Percentiles rank a stretch among this genome's conserved stretches.
Evolutionary conservation across 2,888 invertebrate species (phyloP).

Genomic region (Drosophila buzzatii): DNA sequence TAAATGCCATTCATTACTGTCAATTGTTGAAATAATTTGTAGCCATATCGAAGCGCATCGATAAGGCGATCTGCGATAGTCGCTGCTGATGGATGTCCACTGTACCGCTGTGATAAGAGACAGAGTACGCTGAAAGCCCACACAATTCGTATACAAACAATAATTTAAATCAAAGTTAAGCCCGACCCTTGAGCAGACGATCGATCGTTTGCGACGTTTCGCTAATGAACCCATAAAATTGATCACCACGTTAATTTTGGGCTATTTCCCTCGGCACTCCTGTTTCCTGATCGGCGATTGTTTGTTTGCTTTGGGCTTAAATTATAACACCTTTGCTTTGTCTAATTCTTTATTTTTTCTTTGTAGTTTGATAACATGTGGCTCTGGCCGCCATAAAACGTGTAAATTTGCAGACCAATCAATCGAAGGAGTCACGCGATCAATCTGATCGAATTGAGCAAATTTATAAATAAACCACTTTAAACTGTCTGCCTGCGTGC

Average conservation of each 20-base stretch:
- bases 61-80: slow-evolving; percentile 51
- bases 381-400: slow-evolving; percentile 54
- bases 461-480: slow-evolving; percentile 39
- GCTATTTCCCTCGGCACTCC: slow-evolving; percentile 1
- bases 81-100: slow-evolving; percentile 52
- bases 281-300: slow-evolving; percentile 9
- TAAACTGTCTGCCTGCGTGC: slow-evolving; percentile 5
- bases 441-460: slow-evolving; percentile 25
- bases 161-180: slow-evolving; percentile 75
- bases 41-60: slow-evolving; percentile 21
- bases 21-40: slow-evolving; percentile 59
- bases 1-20: slow-evolving; percentile 70
- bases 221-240: slow-evolving; percentile 81
- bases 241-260: slow-evolving; percentile 75
- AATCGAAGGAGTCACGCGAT: slow-evolving; percentile 66
- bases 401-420: slow-evolving; percentile 59
- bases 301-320: slow-evolving; percentile 50
- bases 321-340: slow-evolving; percentile 65
- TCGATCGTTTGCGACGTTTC: slow-evolving; percentile 50
- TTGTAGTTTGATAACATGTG: slow-evolving; percentile 47
- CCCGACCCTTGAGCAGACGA: slow-evolving; percentile 61
- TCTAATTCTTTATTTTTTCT: slow-evolving; percentile 40
- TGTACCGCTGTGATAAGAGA: slow-evolving; percentile 36
- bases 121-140: slow-evolving; percentile 11
- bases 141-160: slow-evolving; percentile 60